phyloP scores from a whole-genome alignment of 2,888 invertebrate genomes.

The Exocentrus adspersus region DNA sequence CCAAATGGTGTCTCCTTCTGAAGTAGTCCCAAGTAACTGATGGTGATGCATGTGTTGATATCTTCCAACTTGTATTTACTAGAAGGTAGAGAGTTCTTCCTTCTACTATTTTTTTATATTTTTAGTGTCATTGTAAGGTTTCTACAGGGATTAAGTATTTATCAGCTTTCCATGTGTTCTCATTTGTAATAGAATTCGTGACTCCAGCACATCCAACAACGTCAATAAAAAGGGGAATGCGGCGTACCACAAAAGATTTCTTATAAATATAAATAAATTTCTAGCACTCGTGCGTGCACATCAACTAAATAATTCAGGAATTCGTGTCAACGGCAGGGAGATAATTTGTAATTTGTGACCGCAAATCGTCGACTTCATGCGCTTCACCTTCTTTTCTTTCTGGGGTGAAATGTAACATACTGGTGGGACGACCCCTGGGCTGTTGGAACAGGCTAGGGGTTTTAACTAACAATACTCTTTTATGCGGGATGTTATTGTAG shows the following conservation, averaged over 20 bases:
- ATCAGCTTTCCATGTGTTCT: not conserved
- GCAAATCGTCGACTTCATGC: constrained; percentile 37
- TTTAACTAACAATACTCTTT: constrained; percentile 36
- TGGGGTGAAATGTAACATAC: constrained; percentile 47
- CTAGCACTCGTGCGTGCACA: constrained; percentile 16
- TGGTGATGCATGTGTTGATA: too few relatives aligned
- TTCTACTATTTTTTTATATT: too few relatives aligned
- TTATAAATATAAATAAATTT: not conserved
- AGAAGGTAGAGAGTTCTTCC: too few relatives aligned
- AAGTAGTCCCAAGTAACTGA: too few relatives aligned
- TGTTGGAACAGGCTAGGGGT: constrained; percentile 32
- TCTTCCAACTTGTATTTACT: too few relatives aligned
- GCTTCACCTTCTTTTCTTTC: constrained; percentile 34
- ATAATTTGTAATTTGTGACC: constrained; percentile 35
- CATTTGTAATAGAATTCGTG: not conserved
- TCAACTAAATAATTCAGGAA: constrained; percentile 32
- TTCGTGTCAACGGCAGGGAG: constrained; percentile 30
- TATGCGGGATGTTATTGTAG: constrained; percentile 32
- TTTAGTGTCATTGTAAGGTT: too few relatives aligned
- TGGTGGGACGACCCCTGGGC: constrained; percentile 44
- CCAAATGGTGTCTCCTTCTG: too few relatives aligned
- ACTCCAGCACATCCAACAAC: not conserved
- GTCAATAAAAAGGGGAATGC: not conserved
- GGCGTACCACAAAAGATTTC: not conserved
- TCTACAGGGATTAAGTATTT: not conserved